These are phyloP conservation scores for Colius striatus DNA, from an alignment of 2,113 vertebrate species.

Conservation along the genomic window DNA sequence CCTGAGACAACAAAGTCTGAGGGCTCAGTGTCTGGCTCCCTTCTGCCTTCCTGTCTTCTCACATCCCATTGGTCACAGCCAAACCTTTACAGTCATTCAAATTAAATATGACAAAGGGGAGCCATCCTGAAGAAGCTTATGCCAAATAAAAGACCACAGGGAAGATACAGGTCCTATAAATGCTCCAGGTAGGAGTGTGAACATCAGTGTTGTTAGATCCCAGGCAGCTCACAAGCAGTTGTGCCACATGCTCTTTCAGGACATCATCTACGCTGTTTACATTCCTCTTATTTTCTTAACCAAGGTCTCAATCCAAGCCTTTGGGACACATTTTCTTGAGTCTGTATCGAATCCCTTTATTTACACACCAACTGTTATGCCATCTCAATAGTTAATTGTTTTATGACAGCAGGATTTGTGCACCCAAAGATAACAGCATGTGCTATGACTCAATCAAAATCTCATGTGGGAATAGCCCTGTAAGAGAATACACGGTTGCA, in stretches of 20 bases:
- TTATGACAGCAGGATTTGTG: background rate
- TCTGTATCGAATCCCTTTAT: background rate
- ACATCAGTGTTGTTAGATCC: rapidly evolving
- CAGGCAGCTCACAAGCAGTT: background rate
- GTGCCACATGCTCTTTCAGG: background rate
- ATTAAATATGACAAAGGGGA: background rate
- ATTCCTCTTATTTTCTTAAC: background rate
- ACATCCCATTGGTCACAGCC: background rate
- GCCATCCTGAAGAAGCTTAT: background rate
- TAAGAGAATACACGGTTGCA: background rate
- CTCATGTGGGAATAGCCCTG: background rate
- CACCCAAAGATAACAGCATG: background rate
- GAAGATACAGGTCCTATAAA: background rate
- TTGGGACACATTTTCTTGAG: background rate
- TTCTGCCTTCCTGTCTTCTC: background rate
- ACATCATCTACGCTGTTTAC: background rate
- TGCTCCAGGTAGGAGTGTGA: background rate
- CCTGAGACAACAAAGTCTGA: background rate
- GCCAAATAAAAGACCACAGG: background rate
- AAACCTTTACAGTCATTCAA: background rate
- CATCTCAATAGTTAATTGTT: background rate
- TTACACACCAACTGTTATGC: background rate
- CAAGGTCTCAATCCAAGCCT: background rate
- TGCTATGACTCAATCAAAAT: background rate
- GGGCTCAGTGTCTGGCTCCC: background rate